A percentile compares a stretch with the other conserved stretches of the same genome.
Conservation (phyloP, 2,797 vertebrate genomes). For the Sparidentex hasta region DNA sequence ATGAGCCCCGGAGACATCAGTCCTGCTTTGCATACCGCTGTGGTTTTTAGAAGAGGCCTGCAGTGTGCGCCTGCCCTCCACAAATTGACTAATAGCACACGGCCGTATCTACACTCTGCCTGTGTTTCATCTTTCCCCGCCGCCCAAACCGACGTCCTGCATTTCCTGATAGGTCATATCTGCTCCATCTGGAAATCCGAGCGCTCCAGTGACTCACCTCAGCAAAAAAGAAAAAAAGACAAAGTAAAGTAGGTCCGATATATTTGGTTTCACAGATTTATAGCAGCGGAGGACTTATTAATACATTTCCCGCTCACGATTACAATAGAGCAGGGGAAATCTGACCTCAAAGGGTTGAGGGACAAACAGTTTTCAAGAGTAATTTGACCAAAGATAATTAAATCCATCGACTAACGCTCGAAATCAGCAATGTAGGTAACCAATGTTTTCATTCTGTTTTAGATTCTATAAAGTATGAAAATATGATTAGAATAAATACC, state of each 20-base stretch:
- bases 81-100: not conserved
- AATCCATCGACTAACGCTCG: not conserved
- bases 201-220: not conserved
- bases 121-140: conserved; percentile 4
- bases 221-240: conserved; percentile 2
- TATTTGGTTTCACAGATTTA: conserved; percentile 25
- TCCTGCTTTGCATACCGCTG: conserved; percentile 57
- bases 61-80: not conserved
- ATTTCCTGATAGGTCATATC: not conserved
- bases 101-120: not conserved
- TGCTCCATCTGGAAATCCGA: conserved; percentile 15
- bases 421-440: not conserved
- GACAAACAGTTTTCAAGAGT: not conserved
- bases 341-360: not conserved
- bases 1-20: conserved; percentile 24
- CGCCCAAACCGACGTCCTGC: not conserved
- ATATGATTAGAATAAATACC: not conserved
- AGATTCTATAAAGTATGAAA: not conserved
- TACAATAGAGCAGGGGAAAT: not conserved
- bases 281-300: not conserved
- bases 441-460: not conserved
- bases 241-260: conserved; percentile 19
- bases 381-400: not conserved
- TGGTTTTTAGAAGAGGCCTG: not conserved
- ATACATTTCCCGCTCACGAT: not conserved